These are phyloP conservation scores for Sminthurides aquaticus DNA, from an alignment of 2,888 invertebrate species.

Conservation along the genomic window DNA sequence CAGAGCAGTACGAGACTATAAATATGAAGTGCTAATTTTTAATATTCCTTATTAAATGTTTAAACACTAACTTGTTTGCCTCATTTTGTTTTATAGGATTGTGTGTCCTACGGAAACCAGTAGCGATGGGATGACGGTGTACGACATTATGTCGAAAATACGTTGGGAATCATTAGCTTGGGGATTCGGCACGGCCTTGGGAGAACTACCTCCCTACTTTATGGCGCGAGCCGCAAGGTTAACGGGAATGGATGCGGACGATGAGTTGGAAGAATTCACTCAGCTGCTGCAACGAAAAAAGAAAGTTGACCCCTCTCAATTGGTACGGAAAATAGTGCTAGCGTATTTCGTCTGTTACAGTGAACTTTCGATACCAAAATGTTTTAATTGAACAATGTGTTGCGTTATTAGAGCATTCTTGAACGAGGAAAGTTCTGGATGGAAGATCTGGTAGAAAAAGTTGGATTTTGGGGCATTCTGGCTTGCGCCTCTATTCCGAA, in stretches of 20 bases:
- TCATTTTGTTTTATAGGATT: slow-evolving; percentile 69
- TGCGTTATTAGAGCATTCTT: slow-evolving; percentile 52
- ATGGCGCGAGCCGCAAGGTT: slow-evolving; percentile 92
- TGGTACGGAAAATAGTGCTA: slow-evolving; percentile 46
- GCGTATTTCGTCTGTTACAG: slow-evolving; percentile 8
- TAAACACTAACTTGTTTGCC: slow-evolving; percentile 4
- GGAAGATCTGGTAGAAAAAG: slow-evolving; percentile 80
- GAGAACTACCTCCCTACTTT: slow-evolving; percentile 98
- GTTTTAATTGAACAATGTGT: not conserved
- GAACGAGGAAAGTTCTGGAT: slow-evolving; percentile 77
- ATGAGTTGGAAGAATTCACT: slow-evolving; percentile 67
- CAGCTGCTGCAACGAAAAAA: slow-evolving; percentile 57
- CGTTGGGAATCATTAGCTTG: slow-evolving; percentile 94
- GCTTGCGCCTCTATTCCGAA: slow-evolving; percentile 99
- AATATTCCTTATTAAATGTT: not conserved
- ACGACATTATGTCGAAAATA: slow-evolving; percentile 58
- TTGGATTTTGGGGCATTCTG: slow-evolving; percentile 92
- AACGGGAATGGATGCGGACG: slow-evolving; percentile 56
- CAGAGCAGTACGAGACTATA: slow-evolving; percentile 79
- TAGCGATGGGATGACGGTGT: slow-evolving; percentile 60
- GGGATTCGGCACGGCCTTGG: slow-evolving; percentile 96
- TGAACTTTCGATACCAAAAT: slow-evolving; percentile 1
- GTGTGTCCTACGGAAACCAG: slow-evolving; percentile 67
- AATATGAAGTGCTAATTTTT: not conserved
- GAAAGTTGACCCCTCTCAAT: slow-evolving; percentile 47